These are phyloP conservation scores for Acheta domesticus DNA, from an alignment of 2,888 invertebrate species.

Conservation along the genomic window DNA sequence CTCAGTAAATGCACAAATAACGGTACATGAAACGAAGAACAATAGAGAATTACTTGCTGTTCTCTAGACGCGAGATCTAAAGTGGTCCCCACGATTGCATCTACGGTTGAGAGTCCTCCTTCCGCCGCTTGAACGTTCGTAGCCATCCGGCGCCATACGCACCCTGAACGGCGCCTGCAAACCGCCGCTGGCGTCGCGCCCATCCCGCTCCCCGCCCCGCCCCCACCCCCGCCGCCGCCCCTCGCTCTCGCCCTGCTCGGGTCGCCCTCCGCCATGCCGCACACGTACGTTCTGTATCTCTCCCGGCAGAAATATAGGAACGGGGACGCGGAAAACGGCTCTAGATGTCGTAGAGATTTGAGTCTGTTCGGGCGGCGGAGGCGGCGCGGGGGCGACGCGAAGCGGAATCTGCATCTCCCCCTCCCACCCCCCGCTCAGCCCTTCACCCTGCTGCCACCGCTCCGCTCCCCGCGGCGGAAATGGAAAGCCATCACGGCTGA, in stretches of 20 bases:
- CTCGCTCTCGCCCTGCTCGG: background rate
- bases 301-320: background rate
- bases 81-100: too few species aligned
- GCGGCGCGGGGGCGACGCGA: background rate
- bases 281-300: background rate
- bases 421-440: background rate
- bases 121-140: too few species aligned
- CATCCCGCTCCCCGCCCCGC: background rate
- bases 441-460: background rate
- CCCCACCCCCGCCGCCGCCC: background rate
- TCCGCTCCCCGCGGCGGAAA: background rate
- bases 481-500: conserved; percentile 18
- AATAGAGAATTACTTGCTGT: too few species aligned
- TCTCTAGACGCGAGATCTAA: too few species aligned
- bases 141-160: too few species aligned
- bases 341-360: background rate
- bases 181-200: background rate
- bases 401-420: background rate
- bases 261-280: background rate
- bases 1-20: too few species aligned
- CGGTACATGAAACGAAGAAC: too few species aligned
- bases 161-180: too few species aligned
- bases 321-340: background rate
- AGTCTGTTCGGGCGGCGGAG: background rate
- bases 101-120: too few species aligned